phyloP scores from a whole-genome alignment of 1,140 invertebrate genomes.

The Hyphantria cunea region DNA sequence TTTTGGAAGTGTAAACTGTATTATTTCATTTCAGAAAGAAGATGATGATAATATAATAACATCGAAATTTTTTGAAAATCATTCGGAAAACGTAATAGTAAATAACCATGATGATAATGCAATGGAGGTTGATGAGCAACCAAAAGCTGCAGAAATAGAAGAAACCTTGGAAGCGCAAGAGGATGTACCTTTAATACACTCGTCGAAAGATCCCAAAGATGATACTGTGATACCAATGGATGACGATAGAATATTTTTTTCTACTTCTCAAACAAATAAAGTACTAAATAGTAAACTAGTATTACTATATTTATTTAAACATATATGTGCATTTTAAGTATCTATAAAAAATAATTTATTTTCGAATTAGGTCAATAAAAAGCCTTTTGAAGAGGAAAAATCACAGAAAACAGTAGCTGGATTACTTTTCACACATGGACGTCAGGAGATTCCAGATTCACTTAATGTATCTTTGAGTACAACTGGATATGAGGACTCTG shows the following conservation, averaged over 20 bases:
- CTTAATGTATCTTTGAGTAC: constrained; percentile 63
- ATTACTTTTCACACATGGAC: constrained; percentile 54
- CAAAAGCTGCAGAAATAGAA: background rate
- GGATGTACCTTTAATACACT: background rate
- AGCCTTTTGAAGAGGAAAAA: constrained; percentile 15
- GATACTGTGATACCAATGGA: constrained; percentile 7
- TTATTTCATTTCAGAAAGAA: constrained; percentile 42
- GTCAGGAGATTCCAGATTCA: constrained; percentile 51
- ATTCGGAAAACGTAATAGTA: background rate
- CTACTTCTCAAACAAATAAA: background rate
- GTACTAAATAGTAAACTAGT: background rate
- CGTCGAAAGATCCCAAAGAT: background rate
- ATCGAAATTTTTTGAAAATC: constrained; percentile 40
- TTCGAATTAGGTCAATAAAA: too few species aligned
- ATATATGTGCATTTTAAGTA: too few species aligned
- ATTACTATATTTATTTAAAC: too few species aligned
- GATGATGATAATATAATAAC: constrained; percentile 43
- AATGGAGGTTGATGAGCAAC: constrained; percentile 26
- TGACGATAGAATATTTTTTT: background rate
- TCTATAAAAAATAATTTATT: too few species aligned
- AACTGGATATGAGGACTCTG: constrained; percentile 58
- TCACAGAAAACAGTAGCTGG: constrained; percentile 43
- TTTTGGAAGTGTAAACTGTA: background rate
- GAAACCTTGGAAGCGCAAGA: background rate
- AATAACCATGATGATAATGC: constrained; percentile 1